Evolutionary conservation across 1,140 invertebrate genomes (phyloP), one percentile per base, ranked within the genome.

Genomic region (Sminthurides bifidus): DNA sequence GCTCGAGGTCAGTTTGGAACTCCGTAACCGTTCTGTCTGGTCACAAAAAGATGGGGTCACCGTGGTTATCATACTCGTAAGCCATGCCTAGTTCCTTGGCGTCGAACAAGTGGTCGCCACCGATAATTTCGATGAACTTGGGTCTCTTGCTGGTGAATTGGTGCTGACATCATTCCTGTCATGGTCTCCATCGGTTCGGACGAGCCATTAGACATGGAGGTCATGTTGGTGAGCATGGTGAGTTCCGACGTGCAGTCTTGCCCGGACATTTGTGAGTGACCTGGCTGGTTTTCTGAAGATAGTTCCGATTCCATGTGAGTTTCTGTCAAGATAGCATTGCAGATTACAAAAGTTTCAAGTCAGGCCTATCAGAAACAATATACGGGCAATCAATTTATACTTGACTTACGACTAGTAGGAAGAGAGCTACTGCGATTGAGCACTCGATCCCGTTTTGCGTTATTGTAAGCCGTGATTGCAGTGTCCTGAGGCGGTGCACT

Each of bases 71-170:
- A 37, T 48, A 55, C 0, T 19, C 38, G 21, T 58, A 59, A n/a
- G 49, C 30, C 26, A 59, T 43, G 5, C 57, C 57, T 2, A 59
- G 46, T 29, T 59, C 57, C 49, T 59, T 59, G 43, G 57, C 52
- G 27, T 59, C 57, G 35, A 49, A 59, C 21, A 54, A 50, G 23
- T 26, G 44, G 5, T 55, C 53, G n/a, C n/a, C n/a, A 37, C 26
- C 26, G 21, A 48, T 43, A 23, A 43, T 43, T 21, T 43, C 41
- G 17, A 43, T 43, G 21, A n/a, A 43, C 41, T 43, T 43, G 41
- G 8, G 41, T 43, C 6, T 10, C 10, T 14, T 43, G 10, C 6
- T 6, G 6, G 41, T n/a, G n/a, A n/a, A n/a, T n/a, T n/a, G 41
- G 24, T 19, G 10, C 6, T 10, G 41, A 14, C 6, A 43, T 23